These are phyloP conservation scores for Aleiodes testaceus DNA, from an alignment of 2,888 invertebrate species.

Conservation along the genomic window DNA sequence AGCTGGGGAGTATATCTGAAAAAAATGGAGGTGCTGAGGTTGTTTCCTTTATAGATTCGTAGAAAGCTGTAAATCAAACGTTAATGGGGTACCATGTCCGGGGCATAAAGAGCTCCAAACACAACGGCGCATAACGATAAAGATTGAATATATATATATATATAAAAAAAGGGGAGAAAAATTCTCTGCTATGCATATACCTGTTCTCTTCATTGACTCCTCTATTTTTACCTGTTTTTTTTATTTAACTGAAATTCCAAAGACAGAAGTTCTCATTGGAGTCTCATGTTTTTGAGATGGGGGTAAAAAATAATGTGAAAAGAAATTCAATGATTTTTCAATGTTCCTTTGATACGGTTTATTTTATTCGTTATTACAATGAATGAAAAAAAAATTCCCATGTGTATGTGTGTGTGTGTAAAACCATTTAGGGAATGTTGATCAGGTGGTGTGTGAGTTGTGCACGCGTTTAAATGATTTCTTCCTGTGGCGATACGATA, in stretches of 20 bases:
- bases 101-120: slow-evolving; percentile 69
- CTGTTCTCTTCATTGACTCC: slow-evolving; percentile 21
- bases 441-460: slow-evolving; percentile 50
- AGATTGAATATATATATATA: slow-evolving; percentile 60
- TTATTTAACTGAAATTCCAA: neutral
- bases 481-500: slow-evolving; percentile 40
- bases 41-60: slow-evolving; percentile 70
- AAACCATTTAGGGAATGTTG: slow-evolving; percentile 71
- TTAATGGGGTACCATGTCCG: slow-evolving; percentile 70
- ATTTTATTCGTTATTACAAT: too few relatives aligned
- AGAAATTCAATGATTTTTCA: too few relatives aligned
- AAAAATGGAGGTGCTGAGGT: slow-evolving; percentile 53
- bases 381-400: too few relatives aligned
- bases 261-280: too few relatives aligned
- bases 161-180: neutral
- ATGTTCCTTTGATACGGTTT: too few relatives aligned
- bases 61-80: slow-evolving; percentile 72
- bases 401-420: too few relatives aligned
- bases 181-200: slow-evolving; percentile 22
- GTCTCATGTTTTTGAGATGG: too few relatives aligned
- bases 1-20: slow-evolving; percentile 30
- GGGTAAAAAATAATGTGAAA: too few relatives aligned
- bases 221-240: slow-evolving; percentile 7
- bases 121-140: slow-evolving; percentile 70
- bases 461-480: slow-evolving; percentile 38